Conservation (phyloP, 2,797 vertebrate species). For the Cryptoprocta ferox region DNA sequence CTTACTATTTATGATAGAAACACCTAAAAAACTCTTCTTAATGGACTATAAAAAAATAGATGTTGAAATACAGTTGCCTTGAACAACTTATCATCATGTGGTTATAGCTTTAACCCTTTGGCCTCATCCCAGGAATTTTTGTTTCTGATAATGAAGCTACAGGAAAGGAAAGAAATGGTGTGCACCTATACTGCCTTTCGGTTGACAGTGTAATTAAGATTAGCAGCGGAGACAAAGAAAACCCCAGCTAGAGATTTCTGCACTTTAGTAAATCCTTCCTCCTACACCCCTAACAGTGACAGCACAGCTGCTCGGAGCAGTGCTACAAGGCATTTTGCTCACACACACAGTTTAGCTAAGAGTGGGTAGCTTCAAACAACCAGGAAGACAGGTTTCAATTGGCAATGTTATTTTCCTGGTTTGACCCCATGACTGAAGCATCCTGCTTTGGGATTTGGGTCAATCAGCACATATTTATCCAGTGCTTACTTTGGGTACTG, state of each 20-base stretch:
- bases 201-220: background rate
- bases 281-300: rapidly evolving
- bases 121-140: constrained; percentile 9
- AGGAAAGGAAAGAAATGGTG: background rate
- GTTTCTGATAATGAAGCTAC: constrained; percentile 5
- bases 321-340: background rate
- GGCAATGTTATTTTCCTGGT: constrained; percentile 11
- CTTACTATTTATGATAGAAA: background rate
- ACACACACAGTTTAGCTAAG: background rate
- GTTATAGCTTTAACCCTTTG: background rate
- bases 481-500: constrained; percentile 33
- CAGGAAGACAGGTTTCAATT: background rate
- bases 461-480: constrained; percentile 57
- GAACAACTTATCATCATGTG: background rate
- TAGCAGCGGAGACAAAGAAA: constrained; percentile 2
- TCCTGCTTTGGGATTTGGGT: constrained; percentile 57
- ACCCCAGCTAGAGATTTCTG: background rate
- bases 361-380: background rate
- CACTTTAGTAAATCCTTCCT: background rate
- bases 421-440: constrained; percentile 20
- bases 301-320: too few species aligned
- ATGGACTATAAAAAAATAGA: background rate
- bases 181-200: background rate
- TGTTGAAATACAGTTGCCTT: background rate
- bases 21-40: background rate